Conservation (phyloP, 2,113 vertebrate species). For the Mormyrus lacerda region DNA sequence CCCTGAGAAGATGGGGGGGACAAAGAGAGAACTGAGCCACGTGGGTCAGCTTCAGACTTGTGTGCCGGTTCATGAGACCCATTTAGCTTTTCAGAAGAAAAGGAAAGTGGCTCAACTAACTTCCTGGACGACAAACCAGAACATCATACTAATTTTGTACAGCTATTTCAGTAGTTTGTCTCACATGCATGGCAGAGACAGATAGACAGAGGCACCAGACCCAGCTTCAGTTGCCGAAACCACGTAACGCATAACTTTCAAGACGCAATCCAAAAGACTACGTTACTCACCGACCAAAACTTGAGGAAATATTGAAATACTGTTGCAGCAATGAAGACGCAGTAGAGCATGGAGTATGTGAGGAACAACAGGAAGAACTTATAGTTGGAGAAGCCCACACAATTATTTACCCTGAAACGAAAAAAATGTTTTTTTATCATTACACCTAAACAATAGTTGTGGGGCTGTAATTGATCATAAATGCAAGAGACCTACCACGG, state of each 20-base stretch:
- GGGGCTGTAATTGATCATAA: background rate
- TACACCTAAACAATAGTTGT: background rate
- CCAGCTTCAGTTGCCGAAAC: background rate
- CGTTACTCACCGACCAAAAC: slow-evolving; percentile 89
- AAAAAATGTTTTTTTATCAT: slow-evolving; percentile 7
- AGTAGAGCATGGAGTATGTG: slow-evolving; percentile 90
- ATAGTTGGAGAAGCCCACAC: slow-evolving; percentile 97
- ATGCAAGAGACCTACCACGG: slow-evolving; percentile 74
- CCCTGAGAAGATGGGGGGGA: slow-evolving; percentile 53
- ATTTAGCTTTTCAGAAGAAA: background rate
- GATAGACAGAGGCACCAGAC: background rate
- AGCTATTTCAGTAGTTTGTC: background rate
- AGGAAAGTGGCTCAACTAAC: background rate
- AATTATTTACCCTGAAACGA: slow-evolving; percentile 92
- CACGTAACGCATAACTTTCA: background rate
- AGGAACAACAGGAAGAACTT: slow-evolving; percentile 97
- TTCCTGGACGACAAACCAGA: background rate
- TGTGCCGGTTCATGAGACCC: background rate
- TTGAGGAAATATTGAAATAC: slow-evolving; percentile 95
- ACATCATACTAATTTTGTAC: background rate
- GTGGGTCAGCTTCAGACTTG: background rate
- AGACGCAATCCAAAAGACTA: background rate
- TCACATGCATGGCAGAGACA: background rate
- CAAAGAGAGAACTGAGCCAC: slow-evolving; percentile 2
- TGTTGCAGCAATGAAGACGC: slow-evolving; percentile 81